A percentile compares a stretch with the other conserved stretches of the same genome.
phyloP scores from a whole-genome alignment of 1,140 invertebrate genomes.

The Drosophila obscura region DNA sequence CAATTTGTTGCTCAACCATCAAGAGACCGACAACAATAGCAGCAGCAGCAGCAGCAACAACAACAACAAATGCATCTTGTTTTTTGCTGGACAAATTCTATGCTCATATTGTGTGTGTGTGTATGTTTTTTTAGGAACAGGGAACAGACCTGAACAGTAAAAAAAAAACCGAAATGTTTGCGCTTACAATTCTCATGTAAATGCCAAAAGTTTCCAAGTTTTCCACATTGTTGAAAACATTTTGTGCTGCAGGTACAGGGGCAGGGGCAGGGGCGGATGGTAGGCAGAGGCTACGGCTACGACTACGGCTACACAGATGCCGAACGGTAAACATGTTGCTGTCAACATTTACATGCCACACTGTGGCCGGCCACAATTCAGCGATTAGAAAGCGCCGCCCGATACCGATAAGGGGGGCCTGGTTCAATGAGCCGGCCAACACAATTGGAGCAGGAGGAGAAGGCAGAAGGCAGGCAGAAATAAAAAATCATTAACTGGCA shows the following conservation, averaged over 20 bases:
- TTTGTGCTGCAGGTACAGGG: neutral
- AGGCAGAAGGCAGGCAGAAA: neutral
- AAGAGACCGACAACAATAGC: constrained; percentile 48
- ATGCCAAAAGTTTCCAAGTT: constrained; percentile 78
- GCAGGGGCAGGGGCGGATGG: neutral
- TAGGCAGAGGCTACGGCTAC: constrained; percentile 11
- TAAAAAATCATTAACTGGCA: constrained; percentile 22
- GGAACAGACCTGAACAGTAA: constrained; percentile 22
- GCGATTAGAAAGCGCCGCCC: constrained; percentile 60
- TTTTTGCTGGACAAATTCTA: constrained; percentile 59
- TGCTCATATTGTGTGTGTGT: constrained; percentile 70
- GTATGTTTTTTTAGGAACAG: constrained; percentile 20
- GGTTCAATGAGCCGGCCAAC: constrained; percentile 3
- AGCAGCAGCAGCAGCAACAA: constrained; percentile 6
- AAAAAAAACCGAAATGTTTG: constrained; percentile 54
- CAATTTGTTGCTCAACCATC: constrained; percentile 72
- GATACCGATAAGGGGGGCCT: constrained; percentile 40
- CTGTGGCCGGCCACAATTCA: constrained; percentile 42
- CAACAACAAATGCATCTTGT: constrained; percentile 43
- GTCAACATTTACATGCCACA: constrained; percentile 71
- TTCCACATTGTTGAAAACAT: constrained; percentile 64
- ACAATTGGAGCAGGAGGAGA: neutral
- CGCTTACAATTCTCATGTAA: constrained; percentile 76
- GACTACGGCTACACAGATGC: constrained; percentile 33
- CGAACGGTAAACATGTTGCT: constrained; percentile 76